Evolutionary conservation across 2,113 vertebrate genomes (phyloP), one percentile per base, ranked within the genome.

Genomic region (Henicopernis longicauda): DNA sequence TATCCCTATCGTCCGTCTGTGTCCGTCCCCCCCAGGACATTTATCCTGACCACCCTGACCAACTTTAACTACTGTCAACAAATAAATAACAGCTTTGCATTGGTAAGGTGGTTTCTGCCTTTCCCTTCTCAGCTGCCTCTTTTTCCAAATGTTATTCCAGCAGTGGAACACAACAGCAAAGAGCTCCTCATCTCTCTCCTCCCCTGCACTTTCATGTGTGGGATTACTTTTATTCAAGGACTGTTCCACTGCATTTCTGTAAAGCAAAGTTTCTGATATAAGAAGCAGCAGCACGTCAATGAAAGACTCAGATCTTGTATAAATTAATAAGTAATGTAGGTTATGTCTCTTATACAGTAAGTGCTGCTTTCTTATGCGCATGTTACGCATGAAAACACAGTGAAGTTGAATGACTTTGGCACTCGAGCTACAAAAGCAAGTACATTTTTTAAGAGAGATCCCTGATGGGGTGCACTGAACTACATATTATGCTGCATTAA

Each of bases 321-420:
- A 89, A 85, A 86, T 95, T 63, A 94, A 38, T 89, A 94, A 95
- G 57, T 79, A 91, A 94, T 57, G 44, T 45, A 72, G 74, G 54
- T 69, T 63, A 82, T 50, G 45, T 54, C n/a, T 82, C 44, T 69
- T 21, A 59, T 18, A 12, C 34, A 89, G 3, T 80, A 92, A 89
- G 65, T 34, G 82, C 69, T 77, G 45, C 72, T 91, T 96, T 93
- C 72, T 89, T 50, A 65, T 85, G 52, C 4, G 2, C 40, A 72
- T 82, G 19, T 85, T 93, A 91, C 1, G n/a, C 92, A 91, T 86
- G 88, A 93, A 87, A 85, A 95, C 80, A 92, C 89, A 95, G 49
- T 23, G 66, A 92, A 80, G 57, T 7, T 78, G 80, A 97, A 58
- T 62, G 50, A 50, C 38, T 95, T 78, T 80, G 93, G 87, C 89